A percentile compares a stretch with the other conserved stretches of the same genome.
These are phyloP conservation scores for Cephus runcator DNA, from an alignment of 2,888 invertebrate genomes.

Conservation along the genomic window DNA sequence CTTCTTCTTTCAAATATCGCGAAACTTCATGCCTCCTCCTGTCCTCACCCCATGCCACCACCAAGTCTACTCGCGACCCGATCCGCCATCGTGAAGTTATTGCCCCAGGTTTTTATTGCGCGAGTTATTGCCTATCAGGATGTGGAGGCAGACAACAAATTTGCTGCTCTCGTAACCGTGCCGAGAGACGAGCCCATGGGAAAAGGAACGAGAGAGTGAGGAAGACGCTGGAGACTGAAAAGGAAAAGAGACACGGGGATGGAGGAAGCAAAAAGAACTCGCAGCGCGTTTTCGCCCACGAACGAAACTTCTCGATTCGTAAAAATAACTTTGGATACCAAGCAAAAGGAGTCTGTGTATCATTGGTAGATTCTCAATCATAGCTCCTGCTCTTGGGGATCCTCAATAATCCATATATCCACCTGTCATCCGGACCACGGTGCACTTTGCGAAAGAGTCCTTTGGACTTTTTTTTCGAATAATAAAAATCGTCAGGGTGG, in stretches of 20 bases:
- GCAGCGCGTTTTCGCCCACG: conserved; percentile 13
- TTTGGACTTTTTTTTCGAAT: no score
- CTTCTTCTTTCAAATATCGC: conserved; percentile 47
- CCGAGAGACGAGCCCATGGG: neutral
- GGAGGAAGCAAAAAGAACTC: conserved; percentile 7
- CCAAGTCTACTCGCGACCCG: neutral
- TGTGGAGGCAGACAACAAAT: conserved; percentile 50
- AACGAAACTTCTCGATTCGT: conserved; percentile 20
- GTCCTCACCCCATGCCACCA: conserved; percentile 14
- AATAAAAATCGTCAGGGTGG: no score
- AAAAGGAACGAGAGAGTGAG: no score
- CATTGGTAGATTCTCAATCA: no score
- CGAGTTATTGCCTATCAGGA: conserved; percentile 54
- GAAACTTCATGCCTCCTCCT: conserved; percentile 36
- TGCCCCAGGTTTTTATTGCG: conserved; percentile 54
- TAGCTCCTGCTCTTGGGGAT: no score
- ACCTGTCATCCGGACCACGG: no score
- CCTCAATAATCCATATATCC: no score
- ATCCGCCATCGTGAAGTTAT: conserved; percentile 42
- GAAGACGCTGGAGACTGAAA: neutral
- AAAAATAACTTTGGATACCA: conserved; percentile 19
- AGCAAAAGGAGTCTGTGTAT: no score
- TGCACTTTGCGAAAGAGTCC: no score
- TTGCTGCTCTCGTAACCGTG: conserved; percentile 28
- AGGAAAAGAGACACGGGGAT: conserved; percentile 16